phyloP scores from a whole-genome alignment of 1,140 invertebrate species.

The Caenorhabditis elegans region WBcel235 BX284606.5:14824001-14824500 shows the following conservation, averaged over 20 bases:
- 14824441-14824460: background rate
- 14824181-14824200: constrained; percentile 12
- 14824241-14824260: constrained; percentile 11
- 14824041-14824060: too few relatives aligned
- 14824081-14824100: too few relatives aligned
- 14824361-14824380: background rate
- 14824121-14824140: too few relatives aligned
- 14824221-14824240: background rate
- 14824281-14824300: background rate
- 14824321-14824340: background rate
- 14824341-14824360: background rate
- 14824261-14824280: background rate
- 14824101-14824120: too few relatives aligned
- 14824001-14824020: too few relatives aligned
- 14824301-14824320: background rate
- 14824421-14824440: too few relatives aligned
- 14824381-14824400: background rate
- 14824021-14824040: too few relatives aligned
- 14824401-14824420: background rate
- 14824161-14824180: too few relatives aligned
- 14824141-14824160: too few relatives aligned
- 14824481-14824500: constrained; percentile 14
- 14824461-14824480: constrained; percentile 23
- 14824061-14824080: too few relatives aligned
- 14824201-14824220: background rate